phyloP scores from a whole-genome alignment of 2,797 vertebrate genomes.

The Selene dorsalis region DNA sequence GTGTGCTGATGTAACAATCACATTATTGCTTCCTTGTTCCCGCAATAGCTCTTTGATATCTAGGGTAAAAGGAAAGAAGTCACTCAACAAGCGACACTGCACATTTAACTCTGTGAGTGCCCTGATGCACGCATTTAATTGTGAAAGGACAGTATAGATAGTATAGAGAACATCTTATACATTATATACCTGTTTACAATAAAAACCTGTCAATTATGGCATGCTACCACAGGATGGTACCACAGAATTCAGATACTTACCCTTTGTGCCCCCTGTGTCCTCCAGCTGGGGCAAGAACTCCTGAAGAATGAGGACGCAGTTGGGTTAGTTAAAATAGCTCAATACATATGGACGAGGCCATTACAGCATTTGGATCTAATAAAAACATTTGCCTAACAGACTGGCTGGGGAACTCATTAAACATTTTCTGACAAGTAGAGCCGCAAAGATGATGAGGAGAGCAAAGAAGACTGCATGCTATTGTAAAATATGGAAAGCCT shows the following conservation, averaged over 20 bases:
- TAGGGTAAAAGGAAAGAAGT: constrained; percentile 54
- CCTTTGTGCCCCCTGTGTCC: constrained; percentile 85
- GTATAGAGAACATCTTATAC: neutral
- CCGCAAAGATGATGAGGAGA: neutral
- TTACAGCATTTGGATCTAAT: neutral
- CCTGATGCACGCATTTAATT: neutral
- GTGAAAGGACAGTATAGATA: neutral
- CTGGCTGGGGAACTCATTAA: neutral
- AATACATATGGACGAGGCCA: neutral
- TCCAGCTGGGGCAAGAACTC: constrained; percentile 91
- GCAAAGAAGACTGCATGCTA: neutral
- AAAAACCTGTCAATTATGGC: neutral
- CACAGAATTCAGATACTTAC: constrained; percentile 68
- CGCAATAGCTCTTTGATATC: constrained; percentile 89
- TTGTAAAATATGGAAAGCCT: constrained; percentile 64
- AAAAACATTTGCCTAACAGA: neutral
- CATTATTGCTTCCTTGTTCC: constrained; percentile 88
- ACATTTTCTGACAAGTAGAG: neutral
- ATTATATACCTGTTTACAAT: constrained; percentile 1
- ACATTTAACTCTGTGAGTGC: neutral
- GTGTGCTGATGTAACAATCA: constrained; percentile 88
- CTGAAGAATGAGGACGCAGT: constrained; percentile 65
- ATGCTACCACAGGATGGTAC: neutral
- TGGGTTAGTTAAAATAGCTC: neutral
- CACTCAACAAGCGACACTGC: neutral